Percentiles rank a stretch among this genome's conserved stretches.
Conservation (phyloP, 2,797 vertebrate species). For the Gobionotothen gibberifrons region DNA sequence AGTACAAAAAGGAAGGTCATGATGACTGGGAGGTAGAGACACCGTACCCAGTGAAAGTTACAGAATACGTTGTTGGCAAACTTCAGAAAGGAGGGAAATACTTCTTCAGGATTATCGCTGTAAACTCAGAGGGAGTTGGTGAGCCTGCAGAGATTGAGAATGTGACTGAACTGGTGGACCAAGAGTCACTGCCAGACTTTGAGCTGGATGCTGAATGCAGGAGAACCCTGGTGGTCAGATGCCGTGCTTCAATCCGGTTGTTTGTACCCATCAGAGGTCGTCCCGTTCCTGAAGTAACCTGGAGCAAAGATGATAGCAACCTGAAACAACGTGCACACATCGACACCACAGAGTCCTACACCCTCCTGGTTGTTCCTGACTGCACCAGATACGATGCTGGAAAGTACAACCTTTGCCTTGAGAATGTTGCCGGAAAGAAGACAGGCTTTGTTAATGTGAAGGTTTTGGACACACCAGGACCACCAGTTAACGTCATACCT, state of each 20-base stretch:
- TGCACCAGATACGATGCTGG: slow-evolving; percentile 97
- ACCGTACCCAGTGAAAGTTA: slow-evolving; percentile 89
- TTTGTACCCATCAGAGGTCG: slow-evolving; percentile 97
- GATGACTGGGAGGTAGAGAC: slow-evolving; percentile 96
- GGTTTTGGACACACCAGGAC: slow-evolving; percentile 96
- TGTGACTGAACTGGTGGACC: slow-evolving; percentile 91
- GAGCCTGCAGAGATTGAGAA: slow-evolving; percentile 92
- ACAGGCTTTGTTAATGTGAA: slow-evolving; percentile 97
- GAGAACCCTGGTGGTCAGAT: slow-evolving; percentile 95
- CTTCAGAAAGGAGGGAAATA: slow-evolving; percentile 95
- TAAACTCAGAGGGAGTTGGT: slow-evolving; percentile 93
- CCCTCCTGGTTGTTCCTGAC: slow-evolving; percentile 94
- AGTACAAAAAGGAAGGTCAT: slow-evolving; percentile 95
- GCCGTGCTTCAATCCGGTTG: slow-evolving; percentile 93
- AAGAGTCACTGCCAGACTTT: slow-evolving; percentile 93
- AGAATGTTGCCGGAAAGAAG: slow-evolving; percentile 98
- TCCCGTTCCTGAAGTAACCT: slow-evolving; percentile 94
- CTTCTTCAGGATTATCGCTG: slow-evolving; percentile 93
- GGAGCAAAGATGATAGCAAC: slow-evolving; percentile 93
- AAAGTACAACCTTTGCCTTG: slow-evolving; percentile 95
- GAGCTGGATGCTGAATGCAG: slow-evolving; percentile 97
- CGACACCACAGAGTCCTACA: slow-evolving; percentile 97
- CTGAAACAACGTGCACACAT: slow-evolving; percentile 94
- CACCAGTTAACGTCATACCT: slow-evolving; percentile 93
- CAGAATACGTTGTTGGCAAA: slow-evolving; percentile 92